Evolutionary conservation across 2,797 vertebrate species (phyloP), one percentile per base, ranked within the genome.

Genomic region (Bufotes viridis): DNA sequence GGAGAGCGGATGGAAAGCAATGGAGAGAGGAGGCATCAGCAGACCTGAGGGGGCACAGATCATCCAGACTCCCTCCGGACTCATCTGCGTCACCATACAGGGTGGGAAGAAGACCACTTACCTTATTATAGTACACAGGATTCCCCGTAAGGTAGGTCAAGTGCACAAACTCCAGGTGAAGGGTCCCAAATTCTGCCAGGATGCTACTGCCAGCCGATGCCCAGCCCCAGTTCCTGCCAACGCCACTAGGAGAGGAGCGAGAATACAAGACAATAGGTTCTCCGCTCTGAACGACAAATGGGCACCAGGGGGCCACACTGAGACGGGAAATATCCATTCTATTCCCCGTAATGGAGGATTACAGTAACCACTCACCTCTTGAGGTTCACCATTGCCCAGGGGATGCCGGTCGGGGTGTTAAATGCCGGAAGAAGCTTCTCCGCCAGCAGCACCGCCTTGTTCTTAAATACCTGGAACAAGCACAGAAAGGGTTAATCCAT

Each of bases 331-430:
- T 34, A 34, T 1, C 29, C 29, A 34, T 34, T 34, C 29, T 34
- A 0, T 34, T 34, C 29, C 29, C 29, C 29, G 29, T 34, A 34
- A 34, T 34, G 29, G 29, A 34, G 29, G 29, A 34, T 34, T 34
- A 34, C 29, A 34, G 29, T 34, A 34, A 34, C 29, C 53, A 24
- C 67, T 94, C 91, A 98, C 98, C 97, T 99, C 95, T 99, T 99
- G 79, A 99, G 96, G 94, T 99, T 99, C 91, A 99, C 98, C 97
- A 99, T 99, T 91, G 98, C 98, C 98, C 98, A 99, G 81, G 98
- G 98, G 95, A 99, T 99, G 78, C 98, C 98, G 9, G 98, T 99
- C 20, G 98, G 98, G 79, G 98, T 99, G 92, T 99, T 99, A 91
- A 99, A 99, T 69, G 98, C 98, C 90, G 98, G 98, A 90, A 99